Evolutionary conservation across 2,888 invertebrate species (phyloP).

Genomic region (Ptychoptera albimana): DNA sequence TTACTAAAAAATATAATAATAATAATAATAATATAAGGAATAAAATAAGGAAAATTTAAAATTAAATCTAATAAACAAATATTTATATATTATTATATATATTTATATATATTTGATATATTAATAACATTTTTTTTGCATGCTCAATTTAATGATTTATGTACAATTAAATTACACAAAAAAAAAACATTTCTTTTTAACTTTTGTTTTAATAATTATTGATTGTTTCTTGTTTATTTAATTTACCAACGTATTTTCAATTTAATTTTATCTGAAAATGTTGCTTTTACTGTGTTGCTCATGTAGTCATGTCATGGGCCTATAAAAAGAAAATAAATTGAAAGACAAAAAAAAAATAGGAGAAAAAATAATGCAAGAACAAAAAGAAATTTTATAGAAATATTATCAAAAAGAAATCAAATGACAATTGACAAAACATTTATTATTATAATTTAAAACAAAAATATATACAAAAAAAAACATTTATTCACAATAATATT

Average conservation of each 20-base stretch:
- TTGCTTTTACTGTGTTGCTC: slow-evolving; percentile 12
- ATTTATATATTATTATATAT: too few species aligned
- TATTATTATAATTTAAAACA: not conserved
- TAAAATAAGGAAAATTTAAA: too few species aligned
- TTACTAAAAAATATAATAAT: too few species aligned
- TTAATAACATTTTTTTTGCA: slow-evolving; percentile 4
- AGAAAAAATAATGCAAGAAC: slow-evolving; percentile 1
- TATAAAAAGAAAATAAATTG: slow-evolving; percentile 7
- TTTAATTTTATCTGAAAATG: slow-evolving; percentile 13
- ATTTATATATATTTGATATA: too few species aligned
- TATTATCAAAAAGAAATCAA: slow-evolving; percentile 2
- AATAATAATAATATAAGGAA: too few species aligned
- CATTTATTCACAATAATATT: too few species aligned
- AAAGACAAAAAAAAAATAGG: slow-evolving; percentile 10
- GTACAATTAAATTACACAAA: not conserved
- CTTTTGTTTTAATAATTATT: not conserved
- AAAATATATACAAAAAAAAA: too few species aligned
- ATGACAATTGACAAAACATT: not conserved
- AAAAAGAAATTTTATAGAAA: slow-evolving; percentile 2
- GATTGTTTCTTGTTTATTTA: not conserved
- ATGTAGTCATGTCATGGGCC: slow-evolving; percentile 13
- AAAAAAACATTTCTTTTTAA: not conserved
- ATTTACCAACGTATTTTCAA: slow-evolving; percentile 13
- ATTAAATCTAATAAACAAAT: too few species aligned
- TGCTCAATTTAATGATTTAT: not conserved